Base-by-base conservation (phyloP, 2,797 vertebrate species). In the Eupleurogrammus muticus region DNA sequence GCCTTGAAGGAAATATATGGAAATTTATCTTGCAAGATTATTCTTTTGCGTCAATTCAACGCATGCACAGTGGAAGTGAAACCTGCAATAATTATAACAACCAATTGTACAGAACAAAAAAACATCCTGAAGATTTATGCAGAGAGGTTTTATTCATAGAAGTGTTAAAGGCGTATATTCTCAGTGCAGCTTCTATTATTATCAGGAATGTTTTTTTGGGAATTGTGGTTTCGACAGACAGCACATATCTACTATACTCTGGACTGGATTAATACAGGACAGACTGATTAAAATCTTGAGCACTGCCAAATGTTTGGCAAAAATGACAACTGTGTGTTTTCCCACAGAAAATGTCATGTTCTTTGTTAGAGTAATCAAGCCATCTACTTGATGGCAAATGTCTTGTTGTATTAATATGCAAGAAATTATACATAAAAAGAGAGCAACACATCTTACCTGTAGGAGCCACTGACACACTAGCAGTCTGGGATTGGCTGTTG, bases 391-490 rank as follows among this genome's bases (percentile, higher is more conserved):
- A 28, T 35, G 23, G 48, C n/a, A 57, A 53, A 24, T 32, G 50
- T 63, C 2, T 2, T 47, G 35, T n/a, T 53, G 54, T 7, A 14
- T 55, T 20, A 63, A 12, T 21, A 16, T 35, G 16, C 4, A 35
- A 19, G 10, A 19, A n/a, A 35, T 17, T 35, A 17, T 4, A 20
- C 35, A 54, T 17, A 69, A 5, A 72, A 10, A 56, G 21, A 53
- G 3, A 3, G 1, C 38, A 4, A 16, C n/a, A 24, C 3, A 2
- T 66, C 85, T 82, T 83, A 94, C 94, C 89, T 16, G 80, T 11
- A 50, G 85, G 57, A 5, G 2, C 6, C 36, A 95, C 91, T 2
- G 6, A 58, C 62, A 95, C 82, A 12, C 1, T 24, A 44, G 79
- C 32, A 5, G 58, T 51, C 61, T 83, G 70, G 16, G 84, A 80